Conservation (phyloP, 2,113 vertebrate species). For the Labeo rohita region DNA sequence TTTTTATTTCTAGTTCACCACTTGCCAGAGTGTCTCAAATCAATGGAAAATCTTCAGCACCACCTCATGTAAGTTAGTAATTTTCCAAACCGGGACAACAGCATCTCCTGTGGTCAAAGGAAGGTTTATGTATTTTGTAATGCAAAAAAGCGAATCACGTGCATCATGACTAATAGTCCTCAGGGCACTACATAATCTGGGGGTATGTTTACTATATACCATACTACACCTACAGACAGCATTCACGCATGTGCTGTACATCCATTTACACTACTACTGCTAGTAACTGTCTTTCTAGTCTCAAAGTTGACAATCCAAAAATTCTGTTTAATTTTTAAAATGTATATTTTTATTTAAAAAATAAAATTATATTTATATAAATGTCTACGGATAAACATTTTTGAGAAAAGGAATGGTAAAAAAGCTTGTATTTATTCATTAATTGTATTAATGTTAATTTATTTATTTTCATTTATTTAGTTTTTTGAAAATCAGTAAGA, state of each 20-base stretch:
- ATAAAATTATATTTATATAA: neutral
- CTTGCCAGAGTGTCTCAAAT: neutral
- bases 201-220: neutral
- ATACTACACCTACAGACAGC: neutral
- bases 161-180: slow-evolving; percentile 1
- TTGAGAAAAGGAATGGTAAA: neutral
- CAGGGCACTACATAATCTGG: neutral
- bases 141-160: neutral
- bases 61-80: neutral
- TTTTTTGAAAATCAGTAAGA: too few species aligned
- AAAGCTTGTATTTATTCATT: neutral
- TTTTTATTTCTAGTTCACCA: neutral
- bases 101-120: neutral
- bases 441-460: too few species aligned
- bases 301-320: neutral
- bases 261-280: neutral
- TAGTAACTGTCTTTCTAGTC: neutral
- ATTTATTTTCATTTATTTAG: too few species aligned
- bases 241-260: neutral
- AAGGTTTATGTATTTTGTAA: neutral
- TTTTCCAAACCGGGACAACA: neutral
- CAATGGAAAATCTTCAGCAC: neutral
- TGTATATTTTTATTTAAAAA: neutral
- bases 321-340: neutral
- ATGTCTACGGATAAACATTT: neutral